phyloP scores from a whole-genome alignment of 23 tunicate genomes.

The Halocynthia roretzi region DNA sequence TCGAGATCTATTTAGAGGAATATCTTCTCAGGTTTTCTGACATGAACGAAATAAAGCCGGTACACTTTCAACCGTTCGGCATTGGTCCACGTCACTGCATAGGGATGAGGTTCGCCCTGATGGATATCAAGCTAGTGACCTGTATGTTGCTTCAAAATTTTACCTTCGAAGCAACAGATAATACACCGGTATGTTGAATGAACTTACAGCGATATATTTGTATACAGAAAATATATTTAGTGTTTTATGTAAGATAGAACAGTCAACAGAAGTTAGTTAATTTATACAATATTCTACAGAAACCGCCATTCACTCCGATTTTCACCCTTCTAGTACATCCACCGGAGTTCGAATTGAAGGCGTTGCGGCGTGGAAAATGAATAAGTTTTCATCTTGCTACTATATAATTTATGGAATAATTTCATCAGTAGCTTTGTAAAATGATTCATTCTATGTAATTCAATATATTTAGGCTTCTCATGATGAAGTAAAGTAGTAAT shows the following conservation, averaged over 20 bases:
- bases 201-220: too few species aligned
- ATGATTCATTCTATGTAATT: too few species aligned
- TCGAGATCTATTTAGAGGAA: background rate
- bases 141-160: slow-evolving; percentile 34
- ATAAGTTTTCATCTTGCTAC: background rate
- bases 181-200: too few species aligned
- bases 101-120: slow-evolving; percentile 61
- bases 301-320: slow-evolving; percentile 5
- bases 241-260: too few species aligned
- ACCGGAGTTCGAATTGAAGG: slow-evolving; percentile 8
- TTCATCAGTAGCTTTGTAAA: too few species aligned
- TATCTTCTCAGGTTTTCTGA: slow-evolving; percentile 33
- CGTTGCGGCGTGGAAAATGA: background rate
- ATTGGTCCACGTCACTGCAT: slow-evolving; percentile 65
- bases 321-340: background rate
- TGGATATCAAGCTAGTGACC: slow-evolving; percentile 42
- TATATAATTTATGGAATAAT: background rate
- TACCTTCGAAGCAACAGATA: slow-evolving; percentile 9
- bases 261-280: too few species aligned
- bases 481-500: too few species aligned
- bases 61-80: slow-evolving; percentile 60
- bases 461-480: too few species aligned
- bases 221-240: too few species aligned
- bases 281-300: background rate
- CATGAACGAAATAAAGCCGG: slow-evolving; percentile 48